phyloP scores from a whole-genome alignment of 1,140 invertebrate species.

The Anastrepha ludens region DNA sequence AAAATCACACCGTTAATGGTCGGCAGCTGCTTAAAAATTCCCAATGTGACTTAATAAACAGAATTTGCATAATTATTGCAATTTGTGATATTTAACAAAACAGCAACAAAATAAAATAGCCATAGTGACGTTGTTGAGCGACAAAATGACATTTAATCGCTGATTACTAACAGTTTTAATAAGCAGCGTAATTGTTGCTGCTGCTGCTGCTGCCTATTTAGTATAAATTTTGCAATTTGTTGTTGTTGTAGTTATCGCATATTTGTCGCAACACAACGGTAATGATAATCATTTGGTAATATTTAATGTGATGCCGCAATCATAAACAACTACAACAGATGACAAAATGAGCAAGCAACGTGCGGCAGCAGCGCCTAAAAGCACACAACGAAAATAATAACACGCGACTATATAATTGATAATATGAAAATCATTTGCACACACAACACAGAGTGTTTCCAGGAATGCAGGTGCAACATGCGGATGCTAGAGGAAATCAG shows the following conservation, averaged over 20 bases:
- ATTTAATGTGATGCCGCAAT: constrained; percentile 13
- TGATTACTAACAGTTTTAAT: constrained; percentile 25
- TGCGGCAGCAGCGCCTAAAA: constrained; percentile 4
- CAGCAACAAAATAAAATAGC: not conserved
- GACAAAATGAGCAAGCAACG: constrained; percentile 20
- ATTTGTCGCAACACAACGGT: constrained; percentile 32
- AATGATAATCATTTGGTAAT: constrained; percentile 39
- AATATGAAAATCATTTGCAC: not conserved
- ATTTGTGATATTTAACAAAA: not conserved
- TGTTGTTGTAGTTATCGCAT: not conserved
- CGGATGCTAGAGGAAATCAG: too few relatives aligned
- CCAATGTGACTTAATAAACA: not conserved
- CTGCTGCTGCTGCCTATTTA: not conserved
- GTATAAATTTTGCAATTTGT: not conserved
- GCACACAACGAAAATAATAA: constrained; percentile 29
- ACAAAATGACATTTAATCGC: constrained; percentile 17
- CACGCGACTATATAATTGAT: not conserved
- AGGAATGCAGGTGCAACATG: too few relatives aligned
- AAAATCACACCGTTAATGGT: not conserved
- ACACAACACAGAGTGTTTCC: too few relatives aligned
- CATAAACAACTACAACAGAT: not conserved
- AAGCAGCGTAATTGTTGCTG: not conserved
- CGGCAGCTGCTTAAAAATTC: not conserved
- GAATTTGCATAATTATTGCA: constrained; percentile 40
- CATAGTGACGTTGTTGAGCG: not conserved